Percentiles rank a stretch among this genome's conserved stretches.
Evolutionary conservation across 2,888 invertebrate species (phyloP).

Genomic region (Leptopilina myrica): DNA sequence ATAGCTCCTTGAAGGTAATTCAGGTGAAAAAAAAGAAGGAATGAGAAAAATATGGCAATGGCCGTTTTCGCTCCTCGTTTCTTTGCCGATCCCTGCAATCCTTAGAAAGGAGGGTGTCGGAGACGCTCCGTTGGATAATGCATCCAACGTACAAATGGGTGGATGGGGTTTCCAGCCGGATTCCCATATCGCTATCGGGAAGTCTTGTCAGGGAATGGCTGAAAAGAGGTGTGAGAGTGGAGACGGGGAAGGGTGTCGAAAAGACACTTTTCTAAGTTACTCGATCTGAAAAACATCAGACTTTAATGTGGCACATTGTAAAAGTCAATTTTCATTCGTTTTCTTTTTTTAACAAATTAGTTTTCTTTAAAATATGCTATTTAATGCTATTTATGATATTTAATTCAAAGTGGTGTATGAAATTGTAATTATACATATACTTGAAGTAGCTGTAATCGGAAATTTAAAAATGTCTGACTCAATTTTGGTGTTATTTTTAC

Average conservation of each 20-base stretch:
- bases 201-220: conserved; percentile 53
- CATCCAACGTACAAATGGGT: conserved; percentile 63
- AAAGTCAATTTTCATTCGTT: conserved; percentile 1
- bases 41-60: conserved; percentile 56
- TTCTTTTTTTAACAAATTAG: neutral
- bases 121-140: conserved; percentile 63
- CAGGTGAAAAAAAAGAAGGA: conserved; percentile 15
- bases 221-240: too few relatives aligned
- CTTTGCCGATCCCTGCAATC: conserved; percentile 56
- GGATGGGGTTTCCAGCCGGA: conserved; percentile 52
- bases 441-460: too few relatives aligned
- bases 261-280: conserved; percentile 61
- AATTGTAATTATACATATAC: too few relatives aligned
- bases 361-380: too few relatives aligned
- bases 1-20: conserved; percentile 34
- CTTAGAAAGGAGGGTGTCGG: conserved; percentile 51
- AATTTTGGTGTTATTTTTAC: too few relatives aligned
- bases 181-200: conserved; percentile 64
- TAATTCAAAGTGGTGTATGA: too few relatives aligned
- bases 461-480: too few relatives aligned
- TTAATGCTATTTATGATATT: too few relatives aligned
- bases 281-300: conserved; percentile 53
- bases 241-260: conserved; percentile 41
- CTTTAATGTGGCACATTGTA: conserved; percentile 3
- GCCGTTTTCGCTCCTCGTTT: conserved; percentile 57